These are phyloP conservation scores for Cyclina sinensis DNA, from an alignment of 1,140 invertebrate species.

Conservation along the genomic window DNA sequence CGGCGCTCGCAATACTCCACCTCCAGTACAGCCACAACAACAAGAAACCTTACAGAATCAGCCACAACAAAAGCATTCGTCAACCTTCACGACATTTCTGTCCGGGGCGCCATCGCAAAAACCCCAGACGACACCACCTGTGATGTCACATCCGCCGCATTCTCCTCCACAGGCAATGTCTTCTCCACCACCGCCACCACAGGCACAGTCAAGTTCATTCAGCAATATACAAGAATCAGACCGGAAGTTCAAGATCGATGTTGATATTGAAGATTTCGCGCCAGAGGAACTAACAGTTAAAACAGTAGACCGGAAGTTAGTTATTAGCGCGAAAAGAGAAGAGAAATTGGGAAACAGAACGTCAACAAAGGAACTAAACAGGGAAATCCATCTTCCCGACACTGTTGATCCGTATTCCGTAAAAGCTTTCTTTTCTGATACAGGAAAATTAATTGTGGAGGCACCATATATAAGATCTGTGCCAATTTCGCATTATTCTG, in stretches of 20 bases:
- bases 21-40: constrained; percentile 37
- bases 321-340: constrained; percentile 82
- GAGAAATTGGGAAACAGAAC: constrained; percentile 81
- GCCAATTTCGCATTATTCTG: constrained; percentile 69
- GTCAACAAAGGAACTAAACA: constrained; percentile 83
- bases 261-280: constrained; percentile 84
- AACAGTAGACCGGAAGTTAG: constrained; percentile 83
- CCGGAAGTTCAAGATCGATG: constrained; percentile 81
- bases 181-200: constrained; percentile 47
- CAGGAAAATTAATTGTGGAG: constrained; percentile 84
- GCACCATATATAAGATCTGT: constrained; percentile 79
- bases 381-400: constrained; percentile 84
- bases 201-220: constrained; percentile 51
- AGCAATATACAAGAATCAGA: constrained; percentile 71
- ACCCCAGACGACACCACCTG: constrained; percentile 7
- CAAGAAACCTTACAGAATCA: constrained; percentile 35
- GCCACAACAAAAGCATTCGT: constrained; percentile 66
- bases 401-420: constrained; percentile 85
- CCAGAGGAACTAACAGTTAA: constrained; percentile 85
- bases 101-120: constrained; percentile 51
- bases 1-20: constrained; percentile 63
- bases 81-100: constrained; percentile 75
- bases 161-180: constrained; percentile 2
- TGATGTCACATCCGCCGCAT: constrained; percentile 40
- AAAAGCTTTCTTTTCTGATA: constrained; percentile 85